Evolutionary conservation across 2,113 vertebrate genomes (phyloP).

Genomic region (Sebastes fasciatus): DNA sequence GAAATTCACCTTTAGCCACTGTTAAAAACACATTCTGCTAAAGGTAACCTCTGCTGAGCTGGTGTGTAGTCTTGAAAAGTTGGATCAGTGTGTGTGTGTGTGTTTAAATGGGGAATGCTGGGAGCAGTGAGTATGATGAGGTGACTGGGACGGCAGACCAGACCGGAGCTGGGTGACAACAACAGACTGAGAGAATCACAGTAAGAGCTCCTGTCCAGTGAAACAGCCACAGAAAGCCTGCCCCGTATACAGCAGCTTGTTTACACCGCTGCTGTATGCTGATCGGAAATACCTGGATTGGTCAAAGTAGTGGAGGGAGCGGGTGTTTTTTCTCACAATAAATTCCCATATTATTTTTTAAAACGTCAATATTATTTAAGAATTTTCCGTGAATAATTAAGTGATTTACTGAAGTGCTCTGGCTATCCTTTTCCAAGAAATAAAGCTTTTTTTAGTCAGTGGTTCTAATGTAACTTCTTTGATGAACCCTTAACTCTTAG

Average conservation of each 20-base stretch:
- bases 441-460: not conserved
- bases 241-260: constrained; percentile 19
- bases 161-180: constrained; percentile 58
- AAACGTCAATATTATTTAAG: not conserved
- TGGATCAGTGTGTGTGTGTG: constrained; percentile 10
- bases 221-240: constrained; percentile 31
- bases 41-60: constrained; percentile 1
- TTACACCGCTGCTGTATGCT: constrained; percentile 6
- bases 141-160: constrained; percentile 50
- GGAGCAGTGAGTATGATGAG: constrained; percentile 48
- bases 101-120: constrained; percentile 24
- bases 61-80: not conserved
- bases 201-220: constrained; percentile 12
- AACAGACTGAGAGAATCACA: constrained; percentile 30
- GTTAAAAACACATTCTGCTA: not conserved
- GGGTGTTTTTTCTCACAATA: not conserved
- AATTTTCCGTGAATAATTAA: not conserved
- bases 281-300: constrained; percentile 5
- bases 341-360: not conserved
- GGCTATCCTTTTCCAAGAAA: not conserved
- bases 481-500: not conserved
- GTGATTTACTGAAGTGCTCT: not conserved
- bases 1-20: constrained; percentile 31
- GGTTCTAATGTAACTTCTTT: not conserved
- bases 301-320: constrained; percentile 44